Evolutionary conservation across 1,140 invertebrate species (phyloP).

Genomic region (Eriosoma lanigerum): DNA sequence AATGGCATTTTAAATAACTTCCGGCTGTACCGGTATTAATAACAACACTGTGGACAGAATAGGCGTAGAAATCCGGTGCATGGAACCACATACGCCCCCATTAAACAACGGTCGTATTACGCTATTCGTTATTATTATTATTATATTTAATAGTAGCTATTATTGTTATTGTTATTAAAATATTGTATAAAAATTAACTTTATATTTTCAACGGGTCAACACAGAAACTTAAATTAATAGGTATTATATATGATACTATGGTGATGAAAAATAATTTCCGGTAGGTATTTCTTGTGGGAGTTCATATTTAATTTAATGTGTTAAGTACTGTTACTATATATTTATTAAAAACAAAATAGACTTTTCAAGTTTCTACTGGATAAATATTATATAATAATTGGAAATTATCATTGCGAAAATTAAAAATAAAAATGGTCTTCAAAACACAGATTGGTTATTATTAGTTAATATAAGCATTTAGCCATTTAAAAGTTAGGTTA

Average conservation of each 20-base stretch:
- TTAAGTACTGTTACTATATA: no score
- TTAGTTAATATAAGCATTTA: no score
- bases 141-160: not conserved
- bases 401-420: no score
- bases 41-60: slow-evolving; percentile 34
- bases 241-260: not conserved
- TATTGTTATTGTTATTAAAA: slow-evolving; percentile 11
- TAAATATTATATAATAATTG: no score
- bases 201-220: slow-evolving; percentile 14
- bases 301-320: not conserved
- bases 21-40: slow-evolving; percentile 20
- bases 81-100: slow-evolving; percentile 24
- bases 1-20: slow-evolving; percentile 50
- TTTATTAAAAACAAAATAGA: no score
- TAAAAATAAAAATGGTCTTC: no score
- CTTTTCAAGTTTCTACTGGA: no score
- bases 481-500: no score
- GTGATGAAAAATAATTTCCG: slow-evolving; percentile 48
- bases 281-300: not conserved
- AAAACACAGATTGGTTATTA: no score
- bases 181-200: slow-evolving; percentile 5
- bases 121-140: not conserved
- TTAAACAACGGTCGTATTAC: slow-evolving; percentile 29
- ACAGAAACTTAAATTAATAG: slow-evolving; percentile 14
- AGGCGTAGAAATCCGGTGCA: slow-evolving; percentile 36